Base-by-base conservation (phyloP, 2,888 invertebrate genomes). In the Zele albiditarsus region DNA sequence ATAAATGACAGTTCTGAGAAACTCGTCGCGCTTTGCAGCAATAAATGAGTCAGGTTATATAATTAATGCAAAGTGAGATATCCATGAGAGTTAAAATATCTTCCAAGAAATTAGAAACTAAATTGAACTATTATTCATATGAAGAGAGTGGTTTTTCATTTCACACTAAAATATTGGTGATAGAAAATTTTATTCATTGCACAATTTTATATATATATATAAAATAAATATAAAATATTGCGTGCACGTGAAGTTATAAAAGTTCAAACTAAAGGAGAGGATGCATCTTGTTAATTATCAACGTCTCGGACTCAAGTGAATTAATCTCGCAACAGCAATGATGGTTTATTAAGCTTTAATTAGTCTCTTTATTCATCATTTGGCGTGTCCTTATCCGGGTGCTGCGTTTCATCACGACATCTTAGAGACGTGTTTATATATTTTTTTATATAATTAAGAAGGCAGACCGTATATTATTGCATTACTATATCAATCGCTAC, bases 301-400 rank as follows among this genome's bases (percentile, higher is more conserved):
- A 38, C 20, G 23, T 31, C 63, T 63, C 28, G 60, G n/a, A n/a
- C 23, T 63, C 33, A 38, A 63, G 8, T 63, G 20, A 63, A 33
- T 63, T 63, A 63, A 63, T 63, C 38, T 63, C 8, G 16, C 63
- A 33, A 10, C 63, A 23, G 33, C 38, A 63, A 63, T 63, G 63
- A 63, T 63, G 63, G 28, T 27, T 33, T 23, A 63, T 63, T 33
- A 63, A 63, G 63, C 23, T 33, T 33, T 63, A 63, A 63, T 63
- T 63, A 63, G 63, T 63, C 63, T 63, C 10, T 62, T 63, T 63
- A 63, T 63, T 38, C 63, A 63, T 63, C 60, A 28, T 60, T 60
- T 14, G 2, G 16, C 28, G 60, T 27, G 28, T 27, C 27, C 28
- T 60, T 60, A 60, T 60, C 16, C n/a, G n/a, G 14, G 10, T 14